Conservation (phyloP, 2,797 vertebrate genomes). For the Dermochelys coriacea region DNA sequence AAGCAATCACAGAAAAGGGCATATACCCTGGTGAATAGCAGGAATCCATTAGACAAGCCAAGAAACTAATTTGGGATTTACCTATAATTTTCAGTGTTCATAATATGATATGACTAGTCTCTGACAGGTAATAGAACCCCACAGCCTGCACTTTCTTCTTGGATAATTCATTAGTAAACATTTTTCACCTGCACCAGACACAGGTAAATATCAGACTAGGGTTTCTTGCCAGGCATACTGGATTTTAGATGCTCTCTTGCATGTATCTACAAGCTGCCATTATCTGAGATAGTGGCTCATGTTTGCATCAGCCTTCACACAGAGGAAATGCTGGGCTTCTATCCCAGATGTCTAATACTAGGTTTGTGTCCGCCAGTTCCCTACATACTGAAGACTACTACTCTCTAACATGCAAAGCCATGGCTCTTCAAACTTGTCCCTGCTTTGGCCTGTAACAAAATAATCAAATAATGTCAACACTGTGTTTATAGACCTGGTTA, state of each 20-base stretch:
- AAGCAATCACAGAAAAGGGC: neutral
- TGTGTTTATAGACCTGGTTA: constrained; percentile 19
- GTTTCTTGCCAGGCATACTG: constrained; percentile 67
- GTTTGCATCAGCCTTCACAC: constrained; percentile 57
- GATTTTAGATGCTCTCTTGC: constrained; percentile 68
- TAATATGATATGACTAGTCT: constrained; percentile 54
- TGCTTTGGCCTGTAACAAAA: constrained; percentile 37
- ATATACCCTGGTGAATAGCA: constrained; percentile 63
- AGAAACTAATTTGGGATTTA: constrained; percentile 63
- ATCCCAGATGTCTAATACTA: constrained; percentile 63
- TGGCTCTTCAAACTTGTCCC: constrained; percentile 46
- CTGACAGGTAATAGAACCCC: constrained; percentile 59
- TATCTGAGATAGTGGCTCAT: constrained; percentile 62
- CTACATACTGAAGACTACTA: constrained; percentile 57
- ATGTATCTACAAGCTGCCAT: constrained; percentile 62
- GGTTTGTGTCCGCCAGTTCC: constrained; percentile 70
- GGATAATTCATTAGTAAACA: constrained; percentile 78
- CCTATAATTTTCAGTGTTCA: constrained; percentile 63
- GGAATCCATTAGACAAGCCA: constrained; percentile 70
- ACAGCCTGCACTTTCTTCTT: constrained; percentile 71
- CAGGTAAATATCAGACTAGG: constrained; percentile 76
- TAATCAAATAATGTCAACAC: constrained; percentile 41
- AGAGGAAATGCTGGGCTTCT: constrained; percentile 61
- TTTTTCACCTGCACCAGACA: constrained; percentile 68
- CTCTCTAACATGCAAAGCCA: constrained; percentile 52